Evolutionary conservation across 2,113 vertebrate genomes (phyloP), one percentile per base, ranked within the genome.

Genomic region (Seriola dumerili): DNA sequence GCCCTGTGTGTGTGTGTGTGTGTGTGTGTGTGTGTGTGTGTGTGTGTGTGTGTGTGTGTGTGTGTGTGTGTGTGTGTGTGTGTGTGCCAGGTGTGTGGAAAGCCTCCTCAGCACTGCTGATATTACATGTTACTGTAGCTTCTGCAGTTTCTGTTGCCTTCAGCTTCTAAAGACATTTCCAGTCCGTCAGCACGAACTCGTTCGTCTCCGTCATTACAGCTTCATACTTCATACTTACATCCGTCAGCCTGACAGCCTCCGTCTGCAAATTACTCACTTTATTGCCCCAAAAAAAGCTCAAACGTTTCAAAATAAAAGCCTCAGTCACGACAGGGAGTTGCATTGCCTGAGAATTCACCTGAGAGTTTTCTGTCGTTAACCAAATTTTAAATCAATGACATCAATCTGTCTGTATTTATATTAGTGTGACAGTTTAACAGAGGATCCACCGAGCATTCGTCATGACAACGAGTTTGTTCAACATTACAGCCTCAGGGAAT

Each of bases 141-240:
- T 78, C 66, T 67, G 73, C 61, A 55, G 11, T 73, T 68, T 85
- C 50, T 77, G 68, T 80, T n/a, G 65, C 78, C 83, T 76, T 55
- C 32, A 52, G 82, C 80, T 36, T 80, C 2, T 36, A 52, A 46
- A 74, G 79, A 87, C 84, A 85, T 81, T 89, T 85, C 6, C 4
- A 81, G 77, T 54, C 8, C 25, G 5, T 70, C 66, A 52, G 10
- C 36, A 14, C 55, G 75, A 55, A 32, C 32, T 61, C 23, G 1
- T 14, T 57, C 55, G 14, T 46, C 32, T 57, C 8, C 55, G 21
- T 46, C 1, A 6, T 42, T 44, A 14, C 52, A 58, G 62, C 40
- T 10, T 62, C 36, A 8, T 13, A 16, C 40, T n/a, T n/a, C 48
- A 36, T 36, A 8, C 36, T 21, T 11, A 5, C 32, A 25, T 17